phyloP scores from a whole-genome alignment of 92 coral and sea anemone species.

The Epizoanthus fatuus region DNA sequence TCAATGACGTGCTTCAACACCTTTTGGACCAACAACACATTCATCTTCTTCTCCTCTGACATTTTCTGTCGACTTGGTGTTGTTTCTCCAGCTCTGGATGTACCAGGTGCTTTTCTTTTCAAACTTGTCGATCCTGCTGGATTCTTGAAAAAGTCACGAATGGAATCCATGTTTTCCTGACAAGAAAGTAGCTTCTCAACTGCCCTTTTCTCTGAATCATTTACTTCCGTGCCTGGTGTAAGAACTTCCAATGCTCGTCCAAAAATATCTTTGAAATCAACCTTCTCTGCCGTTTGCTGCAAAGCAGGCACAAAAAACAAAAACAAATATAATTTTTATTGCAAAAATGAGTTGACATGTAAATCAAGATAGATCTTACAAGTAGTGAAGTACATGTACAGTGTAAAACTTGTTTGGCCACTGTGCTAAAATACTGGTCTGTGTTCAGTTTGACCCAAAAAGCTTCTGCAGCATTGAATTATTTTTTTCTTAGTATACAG shows the following conservation, averaged over 20 bases:
- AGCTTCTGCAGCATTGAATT: too few relatives aligned
- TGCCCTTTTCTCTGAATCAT: neutral
- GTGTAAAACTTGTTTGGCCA: too few relatives aligned
- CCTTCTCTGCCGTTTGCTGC: neutral
- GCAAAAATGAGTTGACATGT: too few relatives aligned
- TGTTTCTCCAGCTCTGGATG: neutral
- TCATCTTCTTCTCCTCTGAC: neutral
- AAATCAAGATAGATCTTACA: too few relatives aligned
- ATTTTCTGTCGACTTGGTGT: neutral
- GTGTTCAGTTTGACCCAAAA: too few relatives aligned
- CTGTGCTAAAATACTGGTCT: too few relatives aligned
- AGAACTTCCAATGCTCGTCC: neutral
- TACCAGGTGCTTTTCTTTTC: slow-evolving; percentile 2
- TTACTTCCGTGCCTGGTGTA: neutral
- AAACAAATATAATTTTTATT: too few relatives aligned
- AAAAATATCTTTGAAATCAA: slow-evolving; percentile 5
- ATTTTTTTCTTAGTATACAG: too few relatives aligned
- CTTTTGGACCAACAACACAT: neutral
- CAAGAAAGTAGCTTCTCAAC: slow-evolving; percentile 3
- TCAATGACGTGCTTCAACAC: slow-evolving; percentile 11
- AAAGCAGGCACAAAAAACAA: neutral
- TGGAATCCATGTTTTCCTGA: slow-evolving; percentile 11
- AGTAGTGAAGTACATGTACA: too few relatives aligned
- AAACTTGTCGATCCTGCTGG: too few relatives aligned
- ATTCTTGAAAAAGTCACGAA: neutral